A percentile compares a stretch with the other conserved stretches of the same genome.
phyloP scores from a whole-genome alignment of 2,888 invertebrate genomes.

The Conomelus anceps region DNA sequence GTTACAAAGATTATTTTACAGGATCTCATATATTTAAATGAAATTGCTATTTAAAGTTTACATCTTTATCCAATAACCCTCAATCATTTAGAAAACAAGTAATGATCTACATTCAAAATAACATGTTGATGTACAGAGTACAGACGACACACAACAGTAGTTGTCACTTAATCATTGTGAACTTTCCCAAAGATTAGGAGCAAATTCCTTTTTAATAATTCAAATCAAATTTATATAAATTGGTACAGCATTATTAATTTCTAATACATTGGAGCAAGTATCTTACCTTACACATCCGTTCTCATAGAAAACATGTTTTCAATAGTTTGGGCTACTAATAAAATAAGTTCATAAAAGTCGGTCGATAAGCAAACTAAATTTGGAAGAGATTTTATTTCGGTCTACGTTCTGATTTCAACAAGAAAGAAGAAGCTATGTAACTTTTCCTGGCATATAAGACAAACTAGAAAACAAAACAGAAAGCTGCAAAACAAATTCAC shows the following conservation, averaged over 20 bases:
- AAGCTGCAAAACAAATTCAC: not conserved
- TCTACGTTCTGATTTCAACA: not conserved
- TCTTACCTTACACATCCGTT: not conserved
- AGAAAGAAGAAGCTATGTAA: not conserved
- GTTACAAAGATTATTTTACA: too few relatives aligned
- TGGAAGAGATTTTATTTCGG: not conserved
- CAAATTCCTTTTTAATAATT: not conserved
- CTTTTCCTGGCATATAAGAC: not conserved
- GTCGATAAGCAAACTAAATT: not conserved
- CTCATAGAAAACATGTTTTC: not conserved
- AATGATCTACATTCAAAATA: not conserved
- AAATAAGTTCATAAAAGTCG: not conserved
- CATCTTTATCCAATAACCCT: not conserved
- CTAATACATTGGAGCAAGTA: not conserved
- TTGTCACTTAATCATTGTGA: too few relatives aligned
- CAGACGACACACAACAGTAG: too few relatives aligned
- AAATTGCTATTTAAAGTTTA: too few relatives aligned
- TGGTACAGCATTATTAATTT: not conserved
- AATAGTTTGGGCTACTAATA: not conserved
- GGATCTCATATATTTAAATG: too few relatives aligned
- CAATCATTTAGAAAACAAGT: not conserved
- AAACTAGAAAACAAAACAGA: not conserved
- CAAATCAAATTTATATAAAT: not conserved
- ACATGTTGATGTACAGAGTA: too few relatives aligned
- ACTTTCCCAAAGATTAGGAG: too few relatives aligned